Evolutionary conservation across 2,113 vertebrate genomes (phyloP), one percentile per base, ranked within the genome.

Genomic region (Mirza zaza): DNA sequence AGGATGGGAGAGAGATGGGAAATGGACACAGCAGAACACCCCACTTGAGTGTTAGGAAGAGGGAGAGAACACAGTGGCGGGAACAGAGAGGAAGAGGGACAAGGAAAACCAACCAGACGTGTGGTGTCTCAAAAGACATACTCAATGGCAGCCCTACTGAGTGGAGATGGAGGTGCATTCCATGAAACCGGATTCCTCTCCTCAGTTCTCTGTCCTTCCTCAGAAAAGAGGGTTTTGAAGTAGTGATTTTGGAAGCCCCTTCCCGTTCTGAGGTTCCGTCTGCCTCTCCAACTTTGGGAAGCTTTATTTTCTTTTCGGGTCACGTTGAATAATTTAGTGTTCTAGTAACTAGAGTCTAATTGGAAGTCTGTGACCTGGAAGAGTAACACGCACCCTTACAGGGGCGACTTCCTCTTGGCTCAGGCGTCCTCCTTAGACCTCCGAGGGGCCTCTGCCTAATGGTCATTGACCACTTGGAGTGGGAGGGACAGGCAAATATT

Each of bases 401-500:
- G 87, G 67, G 57, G 55, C 77, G 50, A 36, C n/a, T 50, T 93
- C 50, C 39, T 97, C 48, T 67, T 17, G 5, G 95, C 6, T 18
- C 55, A 57, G 55, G 7, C 18, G 21, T 57, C 95, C 95, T 95
- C 77, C 36, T 87, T 93, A 95, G 90, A 8, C 11, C 73, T 96
- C 94, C 42, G 1, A 65, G 55, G n/a, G 57, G 48, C 42, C 76
- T 86, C 52, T 67, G 45, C 85, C 27, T 91, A 95, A 93, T 50
- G 12, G 79, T 68, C 83, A 97, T 95, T 97, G 93, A 92, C 73
- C 90, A 61, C 48, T 96, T 67, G 95, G 77, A 85, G 83, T 97
- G 93, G 90, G 94, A 96, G 42, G 79, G 97, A 96, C 86, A 85
- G 5, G 27, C 79, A 97, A 97, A 97, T 97, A 96, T 94, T 97